Evolutionary conservation across 1,140 invertebrate genomes (phyloP), one percentile per base, ranked within the genome.

Genomic region (Musca vetustissima): DNA sequence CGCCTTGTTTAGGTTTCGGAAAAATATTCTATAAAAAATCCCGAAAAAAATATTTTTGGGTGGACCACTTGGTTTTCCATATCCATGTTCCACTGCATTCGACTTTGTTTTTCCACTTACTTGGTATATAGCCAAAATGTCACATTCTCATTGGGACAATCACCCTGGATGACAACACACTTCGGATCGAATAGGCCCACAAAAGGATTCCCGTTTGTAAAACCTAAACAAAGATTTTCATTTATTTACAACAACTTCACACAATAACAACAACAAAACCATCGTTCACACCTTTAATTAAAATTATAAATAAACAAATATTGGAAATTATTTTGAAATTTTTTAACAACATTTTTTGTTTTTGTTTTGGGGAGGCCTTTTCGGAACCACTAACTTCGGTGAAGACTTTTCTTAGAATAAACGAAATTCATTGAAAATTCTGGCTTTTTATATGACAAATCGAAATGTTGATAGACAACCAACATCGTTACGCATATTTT

Each of bases 81-180:
- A 32, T 4, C n/a, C n/a, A n/a, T 3, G 15, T 50, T 50, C 49
- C 13, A 17, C 19, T 50, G 19, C 13, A 4, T n/a, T 17, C 3
- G 3, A 4, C 6, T 50, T 13, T 50, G 15, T 50, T 50, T 50
- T n/a, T 50, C 22, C 21, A 67, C 47, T 67, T 52, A 70, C 69
- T 70, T 70, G 6, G 47, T 70, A 69, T 88, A 88, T 1, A 88
- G 73, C 84, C 85, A 88, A 74, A 87, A 88, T n/a, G 86, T 85
- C 9, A 88, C 76, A 73, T 88, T 87, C 74, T 81, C 28, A 73
- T 87, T 85, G 2, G 87, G 87, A 79, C 87, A 88, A 22, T 83
- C 74, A 57, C 79, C 71, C 2, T 74, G 76, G 1, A 81, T 61
- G 1, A 81, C 78, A 69, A 74, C 72, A 49, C 79, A 80, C 6